These are phyloP conservation scores for Perizoma flavofasciatum DNA, from an alignment of 2,888 invertebrate genomes.

Conservation along the genomic window DNA sequence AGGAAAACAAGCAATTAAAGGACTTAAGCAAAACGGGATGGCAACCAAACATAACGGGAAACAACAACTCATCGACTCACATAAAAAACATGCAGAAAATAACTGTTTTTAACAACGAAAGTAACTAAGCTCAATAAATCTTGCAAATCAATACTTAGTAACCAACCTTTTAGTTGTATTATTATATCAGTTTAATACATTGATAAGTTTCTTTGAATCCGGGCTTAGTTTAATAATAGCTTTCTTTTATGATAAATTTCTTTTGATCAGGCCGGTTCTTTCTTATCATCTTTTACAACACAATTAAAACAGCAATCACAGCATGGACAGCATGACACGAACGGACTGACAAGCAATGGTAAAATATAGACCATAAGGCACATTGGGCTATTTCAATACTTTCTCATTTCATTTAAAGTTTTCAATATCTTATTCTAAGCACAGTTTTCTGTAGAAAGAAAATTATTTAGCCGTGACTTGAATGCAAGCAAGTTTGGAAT, in stretches of 20 bases:
- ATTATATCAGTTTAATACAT: too few species aligned
- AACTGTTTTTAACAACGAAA: neutral
- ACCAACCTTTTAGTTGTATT: too few species aligned
- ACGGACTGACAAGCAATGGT: constrained; percentile 52
- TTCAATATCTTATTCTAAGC: constrained; percentile 5
- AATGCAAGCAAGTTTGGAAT: constrained; percentile 6
- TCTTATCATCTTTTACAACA: constrained; percentile 44
- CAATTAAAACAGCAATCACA: constrained; percentile 53
- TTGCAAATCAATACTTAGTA: neutral
- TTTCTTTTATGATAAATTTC: too few species aligned
- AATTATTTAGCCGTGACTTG: constrained; percentile 7
- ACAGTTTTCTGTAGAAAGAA: constrained; percentile 4
- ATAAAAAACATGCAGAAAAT: neutral
- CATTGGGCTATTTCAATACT: constrained; percentile 33
- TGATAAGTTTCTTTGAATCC: too few species aligned
- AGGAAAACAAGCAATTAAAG: constrained; percentile 47
- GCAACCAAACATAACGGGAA: constrained; percentile 32
- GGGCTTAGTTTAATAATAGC: too few species aligned
- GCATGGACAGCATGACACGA: constrained; percentile 55
- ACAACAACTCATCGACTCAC: constrained; percentile 38
- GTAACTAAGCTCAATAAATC: constrained; percentile 4
- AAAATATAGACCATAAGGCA: constrained; percentile 48
- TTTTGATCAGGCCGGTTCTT: neutral
- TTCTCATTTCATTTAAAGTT: constrained; percentile 2
- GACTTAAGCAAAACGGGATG: constrained; percentile 42